Base-by-base conservation (phyloP, 2,888 invertebrate genomes). In the Antheraea assamensis region DNA sequence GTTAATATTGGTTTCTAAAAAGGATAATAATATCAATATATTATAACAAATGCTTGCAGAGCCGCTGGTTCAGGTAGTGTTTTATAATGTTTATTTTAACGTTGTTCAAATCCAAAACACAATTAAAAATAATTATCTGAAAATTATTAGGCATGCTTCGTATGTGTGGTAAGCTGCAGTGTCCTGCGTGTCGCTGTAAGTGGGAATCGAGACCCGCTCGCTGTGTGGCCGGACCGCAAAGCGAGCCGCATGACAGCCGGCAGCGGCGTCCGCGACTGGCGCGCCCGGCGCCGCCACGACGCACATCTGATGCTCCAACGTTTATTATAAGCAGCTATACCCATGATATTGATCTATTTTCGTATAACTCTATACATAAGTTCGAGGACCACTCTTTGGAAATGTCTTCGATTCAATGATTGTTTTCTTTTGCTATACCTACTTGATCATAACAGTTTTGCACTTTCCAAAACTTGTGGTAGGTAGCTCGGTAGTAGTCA, bases 201-300 rank as follows among this genome's bases (percentile, higher is more conserved):
- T 58, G 24, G 8, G 1, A 24, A 10, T n/a, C 10, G n/a, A 13
- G n/a, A 24, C 13, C 31, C 49, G 49, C 68, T 19, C 17, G 10
- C 24, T 68, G 10, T 8, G 19, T 52, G 72, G 72, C 72, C 55
- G 21, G 24, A 72, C 68, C 5, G 24, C 27, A 68, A 68, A 72
- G 72, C n/a, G 35, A 31, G 73, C 64, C 61, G 71, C 64, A 64
- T 30, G 10, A 49, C 73, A 58, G 75, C 52, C 73, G 76, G 79
- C 78, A 79, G 31, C 75, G 47, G 76, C 68, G 72, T 78, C 79
- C 75, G 79, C 77, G 80, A 80, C 75, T 81, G 77, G 80, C 75
- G 79, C 78, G 80, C 75, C 78, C 78, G 80, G 81, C 76, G 81
- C 77, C 81, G 85, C 75, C 74, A 74, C 76, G 78, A 75, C 81